Base-by-base conservation (phyloP, 2,113 vertebrate genomes). In the Acanthisitta chloris region DNA sequence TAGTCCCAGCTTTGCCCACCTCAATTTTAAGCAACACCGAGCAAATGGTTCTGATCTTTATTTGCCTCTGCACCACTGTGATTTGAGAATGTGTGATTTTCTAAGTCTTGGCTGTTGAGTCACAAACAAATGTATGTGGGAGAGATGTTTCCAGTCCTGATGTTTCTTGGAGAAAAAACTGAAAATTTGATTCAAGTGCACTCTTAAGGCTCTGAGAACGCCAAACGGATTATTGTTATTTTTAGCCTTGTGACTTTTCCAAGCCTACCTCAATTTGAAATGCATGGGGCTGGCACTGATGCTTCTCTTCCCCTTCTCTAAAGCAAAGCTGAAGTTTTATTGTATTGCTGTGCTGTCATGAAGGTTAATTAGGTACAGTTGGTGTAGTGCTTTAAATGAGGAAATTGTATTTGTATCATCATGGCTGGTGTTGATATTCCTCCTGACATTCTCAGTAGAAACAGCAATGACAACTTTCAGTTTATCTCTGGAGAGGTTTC, bases 311-410 rank as follows among this genome's bases (percentile, higher is more conserved):
- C 74, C 54, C 46, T 78, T 95, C 79, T 71, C 64, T n/a, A 88
- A 77, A 93, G 85, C 2, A 9, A 93, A 93, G 80, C 59, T 94
- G 83, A 90, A 95, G 92, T 86, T 96, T 95, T 88, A 91, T 83
- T 51, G 64, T 83, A 90, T 88, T 92, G 86, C 91, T 81, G 59
- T 31, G 46, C 79, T 95, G 81, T 81, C 87, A 46, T 34, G 59
- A 86, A 96, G 95, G 95, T 95, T 97, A 96, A 96, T 96, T 91
- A 96, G 94, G 74, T 94, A 85, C 81, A 88, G 52, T 76, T 85
- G 81, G 91, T 45, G 45, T 1, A 6, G 61, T 65, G 70, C 65
- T 94, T 94, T 89, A 66, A 95, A 81, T 1, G 16, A 55, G 38
- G 84, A 88, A 91, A 90, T 55, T 70, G 73, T 94, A 64, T 78